Percentiles rank a stretch among this genome's conserved stretches.
These are phyloP conservation scores for Maconellicoccus hirsutus DNA, from an alignment of 1,140 invertebrate genomes.

Conservation along the genomic window DNA sequence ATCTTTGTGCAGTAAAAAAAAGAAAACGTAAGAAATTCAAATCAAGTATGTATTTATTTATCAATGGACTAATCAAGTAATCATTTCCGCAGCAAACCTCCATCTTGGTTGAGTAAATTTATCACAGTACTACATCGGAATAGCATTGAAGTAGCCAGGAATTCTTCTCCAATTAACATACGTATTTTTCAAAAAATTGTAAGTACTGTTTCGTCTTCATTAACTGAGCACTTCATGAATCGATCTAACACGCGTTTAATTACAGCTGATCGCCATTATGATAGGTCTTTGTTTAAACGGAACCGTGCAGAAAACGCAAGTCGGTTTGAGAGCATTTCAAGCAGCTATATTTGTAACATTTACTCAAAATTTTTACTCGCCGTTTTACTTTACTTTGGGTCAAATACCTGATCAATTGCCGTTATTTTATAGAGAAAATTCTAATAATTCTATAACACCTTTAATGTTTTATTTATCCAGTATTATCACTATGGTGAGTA, in stretches of 20 bases:
- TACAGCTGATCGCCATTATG: slow-evolving; percentile 58
- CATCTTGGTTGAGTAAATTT: not conserved
- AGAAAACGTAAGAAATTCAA: too few relatives aligned
- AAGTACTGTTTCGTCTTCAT: slow-evolving; percentile 24
- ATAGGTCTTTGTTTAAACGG: slow-evolving; percentile 67
- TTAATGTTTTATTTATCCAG: slow-evolving; percentile 62
- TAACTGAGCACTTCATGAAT: too few relatives aligned
- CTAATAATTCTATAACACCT: slow-evolving; percentile 59
- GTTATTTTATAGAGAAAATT: slow-evolving; percentile 61
- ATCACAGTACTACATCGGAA: slow-evolving; percentile 37
- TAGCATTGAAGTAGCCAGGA: slow-evolving; percentile 50
- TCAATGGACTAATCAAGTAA: not conserved
- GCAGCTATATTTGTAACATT: slow-evolving; percentile 72
- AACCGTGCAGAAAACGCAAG: slow-evolving; percentile 51
- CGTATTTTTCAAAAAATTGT: slow-evolving; percentile 66
- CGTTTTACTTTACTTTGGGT: slow-evolving; percentile 70
- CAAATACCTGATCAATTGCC: slow-evolving; percentile 67
- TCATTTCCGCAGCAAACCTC: not conserved
- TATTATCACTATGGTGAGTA: slow-evolving; percentile 59
- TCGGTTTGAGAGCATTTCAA: slow-evolving; percentile 68
- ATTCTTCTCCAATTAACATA: slow-evolving; percentile 56
- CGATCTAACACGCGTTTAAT: too few relatives aligned
- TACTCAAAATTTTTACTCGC: slow-evolving; percentile 72
- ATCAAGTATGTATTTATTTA: too few relatives aligned
- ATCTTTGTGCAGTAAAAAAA: too few relatives aligned